Evolutionary conservation across 2,888 invertebrate genomes (phyloP), one percentile per base, ranked within the genome.

Genomic region (Limnephilus marmoratus): DNA sequence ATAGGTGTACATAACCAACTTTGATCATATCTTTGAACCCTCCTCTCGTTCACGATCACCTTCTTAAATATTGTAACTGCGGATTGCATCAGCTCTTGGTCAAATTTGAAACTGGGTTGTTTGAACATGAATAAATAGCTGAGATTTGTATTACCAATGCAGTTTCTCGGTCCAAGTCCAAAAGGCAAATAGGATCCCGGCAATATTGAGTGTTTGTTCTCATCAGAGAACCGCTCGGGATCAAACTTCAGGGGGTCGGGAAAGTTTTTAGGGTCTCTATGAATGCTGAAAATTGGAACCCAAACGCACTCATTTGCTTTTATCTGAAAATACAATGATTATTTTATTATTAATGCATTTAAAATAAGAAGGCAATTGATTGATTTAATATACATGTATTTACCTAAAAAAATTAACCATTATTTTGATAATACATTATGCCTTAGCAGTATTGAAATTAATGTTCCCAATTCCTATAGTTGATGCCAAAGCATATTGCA

Each of bases 161-260:
- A 91, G 31, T 90, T 89, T 91, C 91, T 90, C 24, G 91, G 91
- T 13, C 91, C 91, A n/a, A 91, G 45, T 83, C 92, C 92, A 90
- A 92, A 92, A 11, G 92, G 90, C 9, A 92, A 83, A 85, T 85
- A 92, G 18, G 92, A 85, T 18, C 31, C 80, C 2, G 92, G 92
- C 41, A 37, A 45, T 18, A 92, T 86, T 12, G 90, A 90, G n/a
- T n/a, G 24, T 86, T 92, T 92, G 49, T 90, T 90, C 45, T 92
- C 81, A 49, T 90, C 90, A 5, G 92, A 92, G 81, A 92, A 92
- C 45, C 92, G 90, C 49, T 92, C 92, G 0, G 92, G 92, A 45
- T 92, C 92, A 85, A 92, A 92, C n/a, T 90, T 90, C 15, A 85
- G 31, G 12, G 92, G 92, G 7, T 92, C 53, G n/a, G 89, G 89